Conservation (phyloP, 92 coral and sea anemone species). For the Paragorgia papillata region DNA sequence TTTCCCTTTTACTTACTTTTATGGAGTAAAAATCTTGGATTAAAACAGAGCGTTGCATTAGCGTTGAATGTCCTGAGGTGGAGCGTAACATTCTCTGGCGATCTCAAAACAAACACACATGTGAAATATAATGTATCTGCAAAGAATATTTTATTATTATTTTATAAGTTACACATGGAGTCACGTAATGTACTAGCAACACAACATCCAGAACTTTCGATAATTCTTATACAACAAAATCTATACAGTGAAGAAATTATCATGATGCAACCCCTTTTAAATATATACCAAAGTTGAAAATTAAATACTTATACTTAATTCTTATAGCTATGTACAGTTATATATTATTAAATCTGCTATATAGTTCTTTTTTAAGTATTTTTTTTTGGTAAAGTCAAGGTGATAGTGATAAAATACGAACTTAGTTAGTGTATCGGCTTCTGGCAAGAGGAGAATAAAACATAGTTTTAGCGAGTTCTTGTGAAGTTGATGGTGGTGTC, state of each 20-base stretch:
- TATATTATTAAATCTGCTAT: background rate
- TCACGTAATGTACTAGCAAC: background rate
- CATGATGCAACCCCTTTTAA: background rate
- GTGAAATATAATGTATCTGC: background rate
- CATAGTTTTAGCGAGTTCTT: conserved; percentile 15
- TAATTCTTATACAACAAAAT: background rate
- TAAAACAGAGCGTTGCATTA: too few relatives aligned
- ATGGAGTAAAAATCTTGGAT: too few relatives aligned
- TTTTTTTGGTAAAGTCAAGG: background rate
- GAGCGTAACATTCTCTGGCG: background rate
- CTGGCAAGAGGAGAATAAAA: conserved; percentile 18
- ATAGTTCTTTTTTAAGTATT: background rate
- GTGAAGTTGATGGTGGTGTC: background rate
- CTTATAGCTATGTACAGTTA: background rate
- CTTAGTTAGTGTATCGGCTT: conserved; percentile 22
- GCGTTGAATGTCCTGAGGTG: too few relatives aligned
- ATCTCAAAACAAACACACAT: background rate
- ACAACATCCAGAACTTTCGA: background rate
- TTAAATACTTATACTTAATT: background rate
- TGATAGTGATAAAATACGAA: background rate
- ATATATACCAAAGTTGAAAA: background rate
- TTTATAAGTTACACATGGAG: background rate
- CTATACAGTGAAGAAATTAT: background rate
- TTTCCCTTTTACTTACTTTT: too few relatives aligned
- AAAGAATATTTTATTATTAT: background rate